Evolutionary conservation across 2,113 vertebrate species (phyloP).

Genomic region (Mystacornis crossleyi): DNA sequence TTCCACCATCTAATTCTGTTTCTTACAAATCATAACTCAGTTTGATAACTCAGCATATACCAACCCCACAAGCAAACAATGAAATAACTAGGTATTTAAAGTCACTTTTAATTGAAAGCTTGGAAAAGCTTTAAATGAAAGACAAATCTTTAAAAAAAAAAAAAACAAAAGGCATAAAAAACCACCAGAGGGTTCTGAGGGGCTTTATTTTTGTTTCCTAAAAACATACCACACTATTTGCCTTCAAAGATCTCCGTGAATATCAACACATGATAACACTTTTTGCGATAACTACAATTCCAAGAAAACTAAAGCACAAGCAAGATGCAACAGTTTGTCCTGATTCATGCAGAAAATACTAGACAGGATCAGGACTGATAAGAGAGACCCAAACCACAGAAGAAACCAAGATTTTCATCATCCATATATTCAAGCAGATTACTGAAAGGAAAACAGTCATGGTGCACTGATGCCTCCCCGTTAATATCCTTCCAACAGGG

Average conservation of each 20-base stretch:
- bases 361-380: neutral
- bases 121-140: neutral
- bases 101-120: neutral
- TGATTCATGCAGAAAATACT: neutral
- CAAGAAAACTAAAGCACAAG: neutral
- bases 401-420: slow-evolving; percentile 19
- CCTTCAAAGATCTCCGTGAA: neutral
- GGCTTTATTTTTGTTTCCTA: neutral
- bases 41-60: neutral
- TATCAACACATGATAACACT: neutral
- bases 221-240: neutral
- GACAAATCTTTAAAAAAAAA: neutral
- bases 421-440: neutral
- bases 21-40: neutral
- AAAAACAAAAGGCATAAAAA: neutral
- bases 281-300: neutral
- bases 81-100: neutral
- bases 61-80: neutral
- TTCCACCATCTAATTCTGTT: neutral
- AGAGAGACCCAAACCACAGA: neutral
- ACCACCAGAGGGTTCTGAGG: neutral
- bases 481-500: neutral
- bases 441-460: neutral
- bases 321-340: neutral
- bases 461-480: neutral